Evolutionary conservation across 1,140 invertebrate species (phyloP).

Genomic region (Hetaerina americana): DNA sequence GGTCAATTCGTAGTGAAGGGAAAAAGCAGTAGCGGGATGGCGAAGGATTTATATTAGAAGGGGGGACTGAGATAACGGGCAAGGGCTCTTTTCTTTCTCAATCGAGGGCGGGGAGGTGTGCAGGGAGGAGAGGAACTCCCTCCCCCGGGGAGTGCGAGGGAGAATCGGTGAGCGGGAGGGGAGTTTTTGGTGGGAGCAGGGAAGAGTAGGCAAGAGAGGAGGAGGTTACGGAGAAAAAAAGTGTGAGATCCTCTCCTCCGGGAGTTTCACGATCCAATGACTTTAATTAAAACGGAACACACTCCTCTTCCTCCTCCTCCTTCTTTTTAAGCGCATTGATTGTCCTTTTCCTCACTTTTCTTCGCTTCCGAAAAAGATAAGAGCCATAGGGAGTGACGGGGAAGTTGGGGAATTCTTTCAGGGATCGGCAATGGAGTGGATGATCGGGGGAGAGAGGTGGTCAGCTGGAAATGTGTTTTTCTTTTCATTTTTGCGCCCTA

Average conservation of each 20-base stretch:
- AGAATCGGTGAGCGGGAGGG: not conserved
- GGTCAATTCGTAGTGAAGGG: no score
- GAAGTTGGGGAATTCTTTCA: not conserved
- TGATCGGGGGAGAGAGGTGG: not conserved
- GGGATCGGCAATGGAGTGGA: not conserved
- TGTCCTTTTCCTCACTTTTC: not conserved
- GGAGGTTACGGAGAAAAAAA: not conserved
- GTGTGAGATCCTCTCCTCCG: not conserved
- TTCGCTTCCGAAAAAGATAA: no score
- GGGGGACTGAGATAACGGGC: no score
- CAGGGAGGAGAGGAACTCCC: no score
- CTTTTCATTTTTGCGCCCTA: not conserved
- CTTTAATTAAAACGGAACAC: not conserved
- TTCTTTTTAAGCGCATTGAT: not conserved
- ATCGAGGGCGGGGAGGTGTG: no score
- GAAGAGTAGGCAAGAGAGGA: not conserved
- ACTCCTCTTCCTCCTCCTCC: not conserved
- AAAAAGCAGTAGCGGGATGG: no score
- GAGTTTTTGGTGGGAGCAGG: not conserved
- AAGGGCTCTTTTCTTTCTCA: no score
- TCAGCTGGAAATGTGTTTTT: not conserved
- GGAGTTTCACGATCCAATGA: not conserved
- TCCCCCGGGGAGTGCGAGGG: no score
- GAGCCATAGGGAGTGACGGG: no score
- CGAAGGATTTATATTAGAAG: no score